A percentile compares a stretch with the other conserved stretches of the same genome.
phyloP scores from a whole-genome alignment of 2,888 invertebrate species.

The Thalpophila matura region DNA sequence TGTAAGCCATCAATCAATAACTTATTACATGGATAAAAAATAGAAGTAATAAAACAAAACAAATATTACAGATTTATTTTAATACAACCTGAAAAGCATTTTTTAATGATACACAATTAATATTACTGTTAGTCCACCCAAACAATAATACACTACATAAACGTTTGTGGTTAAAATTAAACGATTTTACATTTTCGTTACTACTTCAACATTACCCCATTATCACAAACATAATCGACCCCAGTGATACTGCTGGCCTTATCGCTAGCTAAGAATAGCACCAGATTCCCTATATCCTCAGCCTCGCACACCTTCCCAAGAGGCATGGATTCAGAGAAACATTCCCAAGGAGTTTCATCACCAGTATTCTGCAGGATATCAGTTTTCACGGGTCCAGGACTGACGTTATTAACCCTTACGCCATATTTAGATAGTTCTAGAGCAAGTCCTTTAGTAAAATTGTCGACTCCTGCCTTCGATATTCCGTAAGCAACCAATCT shows the following conservation, averaged over 20 bases:
- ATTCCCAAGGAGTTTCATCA: conserved; percentile 86
- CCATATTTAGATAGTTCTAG: conserved; percentile 78
- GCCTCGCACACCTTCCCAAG: conserved; percentile 64
- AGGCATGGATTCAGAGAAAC: conserved; percentile 44
- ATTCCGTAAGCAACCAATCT: conserved; percentile 88
- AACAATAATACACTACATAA: background rate
- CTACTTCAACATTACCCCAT: conserved; percentile 77
- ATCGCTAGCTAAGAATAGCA: conserved; percentile 68
- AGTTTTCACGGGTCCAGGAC: conserved; percentile 68
- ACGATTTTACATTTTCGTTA: background rate
- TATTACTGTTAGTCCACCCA: no score
- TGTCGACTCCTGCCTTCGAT: conserved; percentile 94
- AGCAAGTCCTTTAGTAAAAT: conserved; percentile 94
- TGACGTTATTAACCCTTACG: conserved; percentile 64
- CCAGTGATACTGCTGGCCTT: conserved; percentile 68
- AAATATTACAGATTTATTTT: background rate
- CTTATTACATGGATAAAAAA: no score
- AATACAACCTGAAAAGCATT: background rate
- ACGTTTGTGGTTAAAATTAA: background rate
- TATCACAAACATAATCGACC: conserved; percentile 64
- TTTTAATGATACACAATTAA: background rate
- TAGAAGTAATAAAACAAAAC: background rate
- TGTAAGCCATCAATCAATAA: no score
- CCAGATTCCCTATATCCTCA: conserved; percentile 66
- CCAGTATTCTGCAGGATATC: conserved; percentile 80